Percentiles rank a stretch among this genome's conserved stretches.
Evolutionary conservation across 1,140 invertebrate genomes (phyloP).

Genomic region (Calliphora vicina): DNA sequence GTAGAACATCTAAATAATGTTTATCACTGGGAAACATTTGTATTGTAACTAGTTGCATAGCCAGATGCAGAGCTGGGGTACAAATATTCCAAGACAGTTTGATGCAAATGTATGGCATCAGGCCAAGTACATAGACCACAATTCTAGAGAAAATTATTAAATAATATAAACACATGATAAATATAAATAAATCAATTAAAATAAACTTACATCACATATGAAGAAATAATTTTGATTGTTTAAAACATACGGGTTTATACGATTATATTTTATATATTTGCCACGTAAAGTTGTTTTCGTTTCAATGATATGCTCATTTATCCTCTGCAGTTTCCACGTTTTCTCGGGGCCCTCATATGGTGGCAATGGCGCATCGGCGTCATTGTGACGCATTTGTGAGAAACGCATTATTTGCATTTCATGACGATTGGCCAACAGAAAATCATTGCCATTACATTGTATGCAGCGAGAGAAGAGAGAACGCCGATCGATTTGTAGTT

Average conservation of each 20-base stretch:
- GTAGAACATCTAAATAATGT: background rate
- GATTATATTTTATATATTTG: conserved; percentile 51
- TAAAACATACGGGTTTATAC: conserved; percentile 67
- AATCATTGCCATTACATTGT: conserved; percentile 71
- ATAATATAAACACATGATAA: conserved; percentile 12
- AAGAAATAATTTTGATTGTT: conserved; percentile 68
- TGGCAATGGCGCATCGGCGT: background rate
- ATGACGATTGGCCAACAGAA: conserved; percentile 64
- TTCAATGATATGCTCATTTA: conserved; percentile 34
- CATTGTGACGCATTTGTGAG: conserved; percentile 22
- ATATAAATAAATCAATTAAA: background rate
- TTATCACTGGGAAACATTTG: background rate
- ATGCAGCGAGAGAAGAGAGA: conserved; percentile 76
- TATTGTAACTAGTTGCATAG: conserved; percentile 4
- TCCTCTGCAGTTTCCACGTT: conserved; percentile 41
- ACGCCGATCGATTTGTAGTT: conserved; percentile 67
- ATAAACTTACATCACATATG: conserved; percentile 65
- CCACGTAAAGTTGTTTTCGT: conserved; percentile 61
- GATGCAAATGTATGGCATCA: conserved; percentile 52
- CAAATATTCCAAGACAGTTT: background rate
- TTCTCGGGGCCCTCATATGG: background rate
- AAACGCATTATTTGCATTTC: conserved; percentile 61
- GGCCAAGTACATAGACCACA: conserved; percentile 77
- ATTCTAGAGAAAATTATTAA: conserved; percentile 36
- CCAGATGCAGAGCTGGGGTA: background rate